phyloP scores from a whole-genome alignment of 2,113 vertebrate genomes.

The Grallaria varia region DNA sequence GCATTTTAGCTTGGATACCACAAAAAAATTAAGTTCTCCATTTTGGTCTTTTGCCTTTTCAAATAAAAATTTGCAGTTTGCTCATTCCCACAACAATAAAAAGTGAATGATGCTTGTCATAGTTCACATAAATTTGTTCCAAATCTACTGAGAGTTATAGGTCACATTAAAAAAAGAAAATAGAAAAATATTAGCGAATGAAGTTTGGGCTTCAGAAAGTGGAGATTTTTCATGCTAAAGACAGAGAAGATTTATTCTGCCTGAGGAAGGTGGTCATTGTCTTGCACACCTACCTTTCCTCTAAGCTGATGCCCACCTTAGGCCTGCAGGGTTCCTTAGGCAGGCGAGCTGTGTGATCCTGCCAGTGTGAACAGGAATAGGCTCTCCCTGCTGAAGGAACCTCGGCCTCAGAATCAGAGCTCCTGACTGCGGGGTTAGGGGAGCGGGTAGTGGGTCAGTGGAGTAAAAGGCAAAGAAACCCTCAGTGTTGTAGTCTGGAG shows the following conservation, averaged over 20 bases:
- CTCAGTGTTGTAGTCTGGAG: neutral
- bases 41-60: neutral
- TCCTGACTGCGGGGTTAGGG: neutral
- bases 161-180: neutral
- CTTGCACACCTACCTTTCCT: neutral
- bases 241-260: neutral
- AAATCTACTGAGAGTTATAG: neutral
- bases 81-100: neutral
- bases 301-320: neutral
- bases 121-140: neutral
- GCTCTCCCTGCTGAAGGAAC: neutral
- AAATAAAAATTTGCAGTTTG: neutral
- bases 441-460: neutral
- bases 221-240: neutral
- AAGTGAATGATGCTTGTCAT: neutral
- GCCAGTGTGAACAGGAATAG: neutral
- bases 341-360: rapidly evolving
- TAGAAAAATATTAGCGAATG: neutral
- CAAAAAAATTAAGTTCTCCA: neutral
- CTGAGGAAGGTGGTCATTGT: neutral
- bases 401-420: neutral
- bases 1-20: neutral
- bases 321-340: neutral
- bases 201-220: neutral
- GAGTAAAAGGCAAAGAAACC: neutral